Base-by-base conservation (phyloP, 2,113 vertebrate genomes). In the Hydrolagus affinis region DNA sequence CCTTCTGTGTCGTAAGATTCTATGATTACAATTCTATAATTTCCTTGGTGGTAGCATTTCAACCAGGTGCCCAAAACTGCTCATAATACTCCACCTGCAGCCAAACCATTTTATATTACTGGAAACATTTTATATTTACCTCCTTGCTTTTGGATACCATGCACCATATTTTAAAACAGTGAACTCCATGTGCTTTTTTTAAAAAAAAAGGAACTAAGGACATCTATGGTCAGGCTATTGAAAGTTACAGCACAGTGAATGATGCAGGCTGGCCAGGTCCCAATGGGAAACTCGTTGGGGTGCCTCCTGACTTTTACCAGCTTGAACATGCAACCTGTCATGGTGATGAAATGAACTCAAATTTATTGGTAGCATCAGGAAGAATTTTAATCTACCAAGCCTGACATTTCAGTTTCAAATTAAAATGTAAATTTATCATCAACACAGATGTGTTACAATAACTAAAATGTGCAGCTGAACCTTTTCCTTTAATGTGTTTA, bases 341-440 rank as follows among this genome's bases (percentile, higher is more conserved):
- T 77, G 75, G n/a, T 21, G 74, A 30, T 21, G 19, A 32, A 77
- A 77, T 23, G 74, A 11, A 59, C 57, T 77, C 23, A n/a, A n/a
- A n/a, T 77, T 77, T 77, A 77, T 14, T 59, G 56, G 56, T n/a
- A 59, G 21, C 75, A 77, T 77, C 75, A 59, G 17, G 56, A 44
- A 77, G 75, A 77, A 77, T 23, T 77, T 59, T 77, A 77, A 59
- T 11, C 11, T 77, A 57, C 10, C 19, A 59, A 12, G 32, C n/a
- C 59, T 23, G 56, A 59, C 56, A 77, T 77, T 23, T 76, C 10
- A 57, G n/a, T 77, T 77, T 77, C 56, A 76, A 77, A 77, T 77
- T 77, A 77, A 77, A 77, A n/a, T 59, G 75, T 77, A 77, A 74
- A 75, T 75, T n/a, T 77, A 77, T 44, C 44, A 44, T 77, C 59